Evolutionary conservation across 2,888 invertebrate species (phyloP).

Genomic region (Microplitis manilae): DNA sequence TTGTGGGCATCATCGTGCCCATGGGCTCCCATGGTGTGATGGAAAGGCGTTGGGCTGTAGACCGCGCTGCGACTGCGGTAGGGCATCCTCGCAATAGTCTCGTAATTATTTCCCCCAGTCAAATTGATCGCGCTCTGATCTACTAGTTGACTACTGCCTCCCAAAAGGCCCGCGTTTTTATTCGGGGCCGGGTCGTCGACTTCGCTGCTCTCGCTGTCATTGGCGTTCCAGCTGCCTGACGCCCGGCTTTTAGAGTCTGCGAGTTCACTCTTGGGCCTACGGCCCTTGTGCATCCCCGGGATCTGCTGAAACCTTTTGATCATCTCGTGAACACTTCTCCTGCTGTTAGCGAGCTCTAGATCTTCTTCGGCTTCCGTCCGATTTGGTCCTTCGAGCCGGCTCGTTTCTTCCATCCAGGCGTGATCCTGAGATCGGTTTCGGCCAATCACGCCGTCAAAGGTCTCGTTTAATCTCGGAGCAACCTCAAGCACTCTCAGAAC

Average conservation of each 20-base stretch:
- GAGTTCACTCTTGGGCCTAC: conserved; percentile 60
- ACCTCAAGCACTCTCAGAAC: conserved; percentile 57
- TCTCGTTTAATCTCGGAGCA: conserved; percentile 60
- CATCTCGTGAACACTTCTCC: conserved; percentile 69
- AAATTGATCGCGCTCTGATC: conserved; percentile 36
- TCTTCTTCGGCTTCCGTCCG: not conserved
- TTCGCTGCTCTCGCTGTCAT: conserved; percentile 65
- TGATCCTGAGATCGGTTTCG: conserved; percentile 58
- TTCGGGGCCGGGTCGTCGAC: conserved; percentile 51
- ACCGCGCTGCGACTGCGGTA: conserved; percentile 72
- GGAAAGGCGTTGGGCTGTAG: conserved; percentile 72
- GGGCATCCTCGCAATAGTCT: conserved; percentile 65
- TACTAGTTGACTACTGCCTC: no score
- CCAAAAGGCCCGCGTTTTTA: no score
- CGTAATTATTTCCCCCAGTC: conserved; percentile 58
- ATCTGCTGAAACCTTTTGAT: conserved; percentile 68
- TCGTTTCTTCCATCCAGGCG: conserved; percentile 54
- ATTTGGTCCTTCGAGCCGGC: not conserved
- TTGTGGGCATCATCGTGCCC: conserved; percentile 78
- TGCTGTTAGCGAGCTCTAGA: conserved; percentile 51
- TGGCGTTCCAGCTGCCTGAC: conserved; percentile 26
- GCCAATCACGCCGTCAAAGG: conserved; percentile 62
- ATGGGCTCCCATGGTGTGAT: conserved; percentile 32
- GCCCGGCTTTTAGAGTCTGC: conserved; percentile 51
- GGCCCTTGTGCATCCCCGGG: conserved; percentile 63